These are phyloP conservation scores for Thereva unica DNA, from an alignment of 2,888 invertebrate genomes.

Conservation along the genomic window DNA sequence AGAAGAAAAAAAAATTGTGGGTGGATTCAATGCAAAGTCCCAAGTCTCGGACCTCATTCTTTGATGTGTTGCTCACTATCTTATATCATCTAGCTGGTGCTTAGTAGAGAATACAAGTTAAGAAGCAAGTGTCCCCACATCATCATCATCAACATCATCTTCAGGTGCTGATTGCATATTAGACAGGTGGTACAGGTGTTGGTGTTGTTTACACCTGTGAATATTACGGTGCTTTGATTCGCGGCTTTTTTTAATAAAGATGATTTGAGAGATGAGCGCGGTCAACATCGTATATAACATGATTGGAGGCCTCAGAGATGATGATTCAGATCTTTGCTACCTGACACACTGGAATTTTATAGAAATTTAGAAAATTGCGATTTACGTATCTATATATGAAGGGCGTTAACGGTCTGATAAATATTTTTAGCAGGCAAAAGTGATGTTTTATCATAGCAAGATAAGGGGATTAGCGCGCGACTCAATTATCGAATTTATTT, in stretches of 20 bases:
- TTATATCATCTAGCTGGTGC: too few relatives aligned
- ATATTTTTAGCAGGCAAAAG: background rate
- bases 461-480: background rate
- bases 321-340: constrained; percentile 24
- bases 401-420: background rate
- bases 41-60: constrained; percentile 44
- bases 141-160: too few relatives aligned
- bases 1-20: constrained; percentile 32
- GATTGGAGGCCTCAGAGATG: constrained; percentile 1
- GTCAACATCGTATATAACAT: constrained; percentile 18
- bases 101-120: too few relatives aligned
- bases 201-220: too few relatives aligned
- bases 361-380: constrained; percentile 24
- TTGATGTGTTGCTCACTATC: constrained; percentile 32
- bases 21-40: constrained; percentile 11
- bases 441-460: background rate
- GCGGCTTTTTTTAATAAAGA: background rate
- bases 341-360: constrained; percentile 10
- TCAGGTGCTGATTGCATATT: too few relatives aligned
- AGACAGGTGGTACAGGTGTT: too few relatives aligned
- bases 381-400: background rate
- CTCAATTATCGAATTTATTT: background rate
- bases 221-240: background rate
- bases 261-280: background rate
- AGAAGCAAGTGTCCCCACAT: too few relatives aligned